Percentiles rank a stretch among this genome's conserved stretches.
Conservation (phyloP, 2,797 vertebrate genomes). For the Chrysocyon brachyurus region DNA sequence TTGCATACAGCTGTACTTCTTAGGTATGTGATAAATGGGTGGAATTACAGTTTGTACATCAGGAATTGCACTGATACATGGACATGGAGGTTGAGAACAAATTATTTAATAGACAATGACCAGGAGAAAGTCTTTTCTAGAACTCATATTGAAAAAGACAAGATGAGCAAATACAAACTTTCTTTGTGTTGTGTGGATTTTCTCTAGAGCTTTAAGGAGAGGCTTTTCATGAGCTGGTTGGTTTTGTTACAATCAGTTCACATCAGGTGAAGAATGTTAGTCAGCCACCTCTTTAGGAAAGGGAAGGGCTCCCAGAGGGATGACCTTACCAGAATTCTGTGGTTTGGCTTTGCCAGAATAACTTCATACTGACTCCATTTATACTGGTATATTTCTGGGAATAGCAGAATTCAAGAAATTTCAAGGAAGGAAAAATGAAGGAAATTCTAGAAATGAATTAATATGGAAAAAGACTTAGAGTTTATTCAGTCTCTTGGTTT, state of each 20-base stretch:
- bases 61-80: not conserved
- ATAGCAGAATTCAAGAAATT: slow-evolving; percentile 30
- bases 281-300: not conserved
- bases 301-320: not conserved
- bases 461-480: not conserved
- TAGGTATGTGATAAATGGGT: not conserved
- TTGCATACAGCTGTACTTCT: not conserved
- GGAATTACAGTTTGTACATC: not conserved
- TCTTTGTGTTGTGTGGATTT: not conserved
- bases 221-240: not conserved
- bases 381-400: slow-evolving; percentile 10
- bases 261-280: not conserved
- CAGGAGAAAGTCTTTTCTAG: not conserved
- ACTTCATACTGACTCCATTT: not conserved
- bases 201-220: not conserved
- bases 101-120: not conserved
- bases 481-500: not conserved
- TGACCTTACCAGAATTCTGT: not conserved
- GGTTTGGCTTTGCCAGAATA: not conserved
- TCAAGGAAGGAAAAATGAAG: slow-evolving; percentile 41
- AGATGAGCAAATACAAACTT: not conserved
- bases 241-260: not conserved
- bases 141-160: slow-evolving; percentile 8
- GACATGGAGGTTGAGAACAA: not conserved
- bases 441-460: slow-evolving; percentile 40